Evolutionary conservation across 2,888 invertebrate genomes (phyloP), one percentile per base, ranked within the genome.

Genomic region (Hirudinaria manillensis): DNA sequence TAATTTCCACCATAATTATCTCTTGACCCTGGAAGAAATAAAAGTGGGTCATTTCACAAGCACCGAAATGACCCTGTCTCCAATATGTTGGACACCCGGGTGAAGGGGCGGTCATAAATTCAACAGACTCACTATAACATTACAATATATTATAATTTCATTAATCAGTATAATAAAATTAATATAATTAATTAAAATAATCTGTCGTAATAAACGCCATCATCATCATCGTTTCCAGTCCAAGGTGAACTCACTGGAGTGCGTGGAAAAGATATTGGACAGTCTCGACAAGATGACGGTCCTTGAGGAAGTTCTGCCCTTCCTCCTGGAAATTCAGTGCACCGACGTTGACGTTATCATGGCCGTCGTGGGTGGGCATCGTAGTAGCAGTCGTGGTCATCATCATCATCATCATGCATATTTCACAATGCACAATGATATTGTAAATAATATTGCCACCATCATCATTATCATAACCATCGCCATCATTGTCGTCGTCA

Each of bases 261-360:
- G 86, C 79, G 83, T 87, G 75, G 93, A 94, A 85, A 89, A 90
- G 81, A 91, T 93, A 29, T 87, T 96, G 80, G 90, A 91, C 81
- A 90, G 92, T 80, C 88, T 96, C 79, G 95, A 96, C 81, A 91
- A 92, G 82, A 89, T 90, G 77, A 92, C 93, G 85, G 92, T 96
- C 77, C 89, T 93, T 81, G 94, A 94, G 81, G 92, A 93, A 82
- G 92, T 96, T 70, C 88, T 96, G 80, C 95, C 95, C 0, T 89
- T 96, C 79, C 88, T 97, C 51, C 91, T 92, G 82, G 91, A 91
- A 81, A 92, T 94, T 81, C 90, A 91, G 78, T 89, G 94, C 72
- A 90, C 90, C 79, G 94, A 96, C 85, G 92, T 94, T 10, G 92
- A 93, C 83, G 91, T 95, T 81, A 90, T 93, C 79, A 89, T 91